Percentiles rank a stretch among this genome's conserved stretches.
phyloP scores from a whole-genome alignment of 2,888 invertebrate species.

The Hypselothyrea guttata region DNA sequence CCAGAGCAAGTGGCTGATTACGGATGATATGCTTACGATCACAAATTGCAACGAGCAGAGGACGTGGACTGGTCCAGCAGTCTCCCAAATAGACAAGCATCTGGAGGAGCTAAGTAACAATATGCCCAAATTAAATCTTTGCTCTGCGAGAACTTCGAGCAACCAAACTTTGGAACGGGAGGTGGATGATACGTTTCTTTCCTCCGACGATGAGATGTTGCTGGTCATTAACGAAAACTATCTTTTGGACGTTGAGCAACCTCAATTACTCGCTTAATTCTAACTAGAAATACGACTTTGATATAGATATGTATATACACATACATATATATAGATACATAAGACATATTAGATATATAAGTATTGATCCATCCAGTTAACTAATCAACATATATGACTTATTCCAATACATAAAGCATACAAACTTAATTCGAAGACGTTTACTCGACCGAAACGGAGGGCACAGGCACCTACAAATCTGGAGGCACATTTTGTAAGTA shows the following conservation, averaged over 20 bases:
- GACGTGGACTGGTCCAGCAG: neutral
- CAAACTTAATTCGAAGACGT: slow-evolving; percentile 82
- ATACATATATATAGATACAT: too few species aligned
- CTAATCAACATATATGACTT: slow-evolving; percentile 14
- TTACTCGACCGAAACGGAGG: slow-evolving; percentile 81
- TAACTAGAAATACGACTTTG: neutral
- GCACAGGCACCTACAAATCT: slow-evolving; percentile 71
- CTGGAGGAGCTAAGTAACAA: slow-evolving; percentile 1
- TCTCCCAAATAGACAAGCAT: neutral
- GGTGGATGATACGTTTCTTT: slow-evolving; percentile 16
- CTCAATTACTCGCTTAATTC: slow-evolving; percentile 2
- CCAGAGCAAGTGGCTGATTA: slow-evolving; percentile 24
- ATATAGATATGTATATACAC: too few species aligned
- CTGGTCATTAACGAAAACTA: slow-evolving; percentile 38
- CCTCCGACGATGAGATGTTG: slow-evolving; percentile 24
- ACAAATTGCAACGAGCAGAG: neutral
- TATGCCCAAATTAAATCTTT: slow-evolving; percentile 2
- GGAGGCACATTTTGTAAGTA: slow-evolving; percentile 79
- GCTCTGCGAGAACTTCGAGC: neutral
- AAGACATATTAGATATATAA: too few species aligned
- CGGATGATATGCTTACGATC: slow-evolving; percentile 26
- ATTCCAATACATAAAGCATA: slow-evolving; percentile 60
- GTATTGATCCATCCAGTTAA: neutral
- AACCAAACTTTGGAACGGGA: slow-evolving; percentile 13
- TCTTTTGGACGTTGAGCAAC: slow-evolving; percentile 9